A percentile compares a stretch with the other conserved stretches of the same genome.
Evolutionary conservation across 2,797 vertebrate species (phyloP).

Genomic region (Acropternis orthonyx): DNA sequence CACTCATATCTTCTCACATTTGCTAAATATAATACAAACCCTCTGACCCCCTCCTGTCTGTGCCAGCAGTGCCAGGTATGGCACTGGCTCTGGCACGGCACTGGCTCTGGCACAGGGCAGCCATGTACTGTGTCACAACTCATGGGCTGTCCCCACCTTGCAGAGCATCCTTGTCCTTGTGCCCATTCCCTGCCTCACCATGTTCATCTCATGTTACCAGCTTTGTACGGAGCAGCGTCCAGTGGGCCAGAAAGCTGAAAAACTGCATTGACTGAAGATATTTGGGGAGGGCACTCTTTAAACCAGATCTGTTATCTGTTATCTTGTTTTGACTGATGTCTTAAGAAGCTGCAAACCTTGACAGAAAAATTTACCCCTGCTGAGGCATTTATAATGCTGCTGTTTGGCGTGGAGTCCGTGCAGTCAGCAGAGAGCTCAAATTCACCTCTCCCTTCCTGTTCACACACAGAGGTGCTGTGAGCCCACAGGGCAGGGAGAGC

Average conservation of each 20-base stretch:
- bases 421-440: neutral
- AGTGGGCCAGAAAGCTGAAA: neutral
- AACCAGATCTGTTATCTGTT: neutral
- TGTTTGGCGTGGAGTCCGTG: neutral
- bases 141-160: neutral
- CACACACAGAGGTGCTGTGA: neutral
- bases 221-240: neutral
- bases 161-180: neutral
- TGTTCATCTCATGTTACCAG: neutral
- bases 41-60: neutral
- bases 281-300: accelerated
- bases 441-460: neutral
- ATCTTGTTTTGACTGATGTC: neutral
- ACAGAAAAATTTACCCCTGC: neutral
- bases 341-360: neutral
- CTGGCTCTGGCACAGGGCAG: neutral
- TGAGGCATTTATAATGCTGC: neutral
- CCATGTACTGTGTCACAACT: neutral
- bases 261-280: neutral
- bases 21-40: neutral
- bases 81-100: accelerated
- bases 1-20: neutral
- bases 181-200: neutral
- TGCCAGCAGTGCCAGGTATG: neutral
- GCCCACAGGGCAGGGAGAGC: neutral